Evolutionary conservation across 2,888 invertebrate species (phyloP), one percentile per base, ranked within the genome.

Genomic region (Tenodera sinensis): DNA sequence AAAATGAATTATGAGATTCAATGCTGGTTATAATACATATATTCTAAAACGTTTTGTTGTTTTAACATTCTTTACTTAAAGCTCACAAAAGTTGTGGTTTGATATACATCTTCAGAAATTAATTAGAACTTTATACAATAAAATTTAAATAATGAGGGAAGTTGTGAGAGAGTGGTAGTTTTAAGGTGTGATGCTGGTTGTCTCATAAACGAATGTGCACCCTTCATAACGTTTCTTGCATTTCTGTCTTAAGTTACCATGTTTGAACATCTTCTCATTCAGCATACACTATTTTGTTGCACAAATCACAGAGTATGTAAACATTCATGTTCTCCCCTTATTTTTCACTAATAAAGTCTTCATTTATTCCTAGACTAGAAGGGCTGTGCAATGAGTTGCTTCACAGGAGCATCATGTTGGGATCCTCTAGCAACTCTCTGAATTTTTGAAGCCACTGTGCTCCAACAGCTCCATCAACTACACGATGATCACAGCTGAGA

Each of bases 401-500:
- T 92, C 96, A 99, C 92, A 99, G 95, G 91, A 99, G 96, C 97
- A 99, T 99, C 91, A 97, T 96, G 91, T 97, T 96, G 42, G 99
- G 99, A 92, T 98, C 97, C 94, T 99, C 99, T 91, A 99, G 94
- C 93, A 96, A 96, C 90, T 96, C 96, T 92, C 96, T 97, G 94
- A 99, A 98, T 88, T 96, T 97, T 92, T 97, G 95, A 92, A 99
- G 95, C 99, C 99, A 99, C 93, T 97, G 96, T 3, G 99, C 99
- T 89, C 99, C 99, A 7, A 99, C 97, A 91, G 99, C 99, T 87
- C 99, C 99, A 93, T 99, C 99, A 12, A 99, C 97, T 34, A 98
- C 98, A 92, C 99, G 95, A 93, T 99, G 99, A 94, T 99, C 99
- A 92, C 98, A 98, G 91, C 99, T 99, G 90, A 99, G 95, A 28